These are phyloP conservation scores for Vesta saturnalis DNA, from an alignment of 2,888 invertebrate genomes.

Conservation along the genomic window DNA sequence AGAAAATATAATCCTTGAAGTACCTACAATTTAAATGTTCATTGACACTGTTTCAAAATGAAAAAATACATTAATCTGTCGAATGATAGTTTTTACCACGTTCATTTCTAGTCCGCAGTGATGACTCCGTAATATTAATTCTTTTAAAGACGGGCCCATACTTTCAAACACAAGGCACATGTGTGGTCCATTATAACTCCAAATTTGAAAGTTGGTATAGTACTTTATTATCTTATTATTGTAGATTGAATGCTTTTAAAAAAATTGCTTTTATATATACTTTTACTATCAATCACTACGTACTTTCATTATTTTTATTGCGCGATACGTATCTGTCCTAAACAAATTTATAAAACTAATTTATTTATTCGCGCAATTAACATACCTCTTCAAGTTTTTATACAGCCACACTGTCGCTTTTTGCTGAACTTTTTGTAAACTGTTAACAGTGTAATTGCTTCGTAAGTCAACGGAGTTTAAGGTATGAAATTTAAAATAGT, in stretches of 20 bases:
- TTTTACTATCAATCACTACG: conserved; percentile 82
- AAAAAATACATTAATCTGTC: too few relatives aligned
- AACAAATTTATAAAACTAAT: not conserved
- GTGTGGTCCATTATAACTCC: too few relatives aligned
- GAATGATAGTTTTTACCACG: conserved; percentile 79
- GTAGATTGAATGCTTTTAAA: conserved; percentile 71
- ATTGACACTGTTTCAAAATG: too few relatives aligned
- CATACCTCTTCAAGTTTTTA: conserved; percentile 73
- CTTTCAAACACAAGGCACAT: too few relatives aligned
- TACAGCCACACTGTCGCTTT: conserved; percentile 91
- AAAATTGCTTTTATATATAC: conserved; percentile 84
- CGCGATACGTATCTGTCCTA: conserved; percentile 63
- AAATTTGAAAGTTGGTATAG: conserved; percentile 80
- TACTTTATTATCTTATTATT: conserved; percentile 80
- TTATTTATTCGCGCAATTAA: too few relatives aligned
- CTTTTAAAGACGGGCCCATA: conserved; percentile 86
- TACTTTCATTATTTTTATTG: conserved; percentile 86
- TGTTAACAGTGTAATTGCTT: too few relatives aligned
- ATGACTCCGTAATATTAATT: conserved; percentile 81
- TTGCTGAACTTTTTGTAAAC: too few relatives aligned
- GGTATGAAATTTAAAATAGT: too few relatives aligned
- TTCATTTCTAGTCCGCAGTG: conserved; percentile 80
- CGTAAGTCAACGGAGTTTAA: too few relatives aligned
- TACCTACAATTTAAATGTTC: too few relatives aligned
- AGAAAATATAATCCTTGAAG: too few relatives aligned